These are phyloP conservation scores for Sinella curviseta DNA, from an alignment of 1,140 invertebrate species.

Conservation along the genomic window DNA sequence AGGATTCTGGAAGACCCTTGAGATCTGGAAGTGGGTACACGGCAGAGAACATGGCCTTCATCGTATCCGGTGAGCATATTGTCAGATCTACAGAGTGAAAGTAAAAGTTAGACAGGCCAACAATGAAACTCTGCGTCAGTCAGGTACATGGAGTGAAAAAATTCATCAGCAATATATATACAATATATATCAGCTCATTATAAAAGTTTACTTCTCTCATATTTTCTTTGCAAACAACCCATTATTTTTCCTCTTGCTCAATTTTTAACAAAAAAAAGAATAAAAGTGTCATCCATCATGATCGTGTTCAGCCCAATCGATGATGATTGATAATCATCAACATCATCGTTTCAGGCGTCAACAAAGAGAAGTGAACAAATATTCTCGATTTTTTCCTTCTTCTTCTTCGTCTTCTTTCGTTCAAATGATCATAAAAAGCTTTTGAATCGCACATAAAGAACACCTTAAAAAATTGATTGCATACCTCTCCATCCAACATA, in stretches of 20 bases:
- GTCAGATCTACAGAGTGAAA: background rate
- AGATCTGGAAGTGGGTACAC: constrained; percentile 53
- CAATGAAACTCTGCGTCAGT: too few relatives aligned
- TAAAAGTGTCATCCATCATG: background rate
- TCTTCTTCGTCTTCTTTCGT: too few relatives aligned
- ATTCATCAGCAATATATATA: background rate
- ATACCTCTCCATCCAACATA: constrained; percentile 26
- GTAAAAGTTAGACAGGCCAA: background rate
- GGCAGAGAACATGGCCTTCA: constrained; percentile 1
- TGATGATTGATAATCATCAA: background rate
- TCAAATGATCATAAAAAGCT: too few relatives aligned
- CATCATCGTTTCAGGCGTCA: background rate
- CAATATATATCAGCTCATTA: background rate
- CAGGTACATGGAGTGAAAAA: too few relatives aligned
- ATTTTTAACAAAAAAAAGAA: background rate
- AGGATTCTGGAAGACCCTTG: constrained; percentile 60
- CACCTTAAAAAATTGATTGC: background rate
- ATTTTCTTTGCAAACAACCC: too few relatives aligned
- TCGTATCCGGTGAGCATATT: constrained; percentile 18
- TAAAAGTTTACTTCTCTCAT: too few relatives aligned
- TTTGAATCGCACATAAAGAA: too few relatives aligned
- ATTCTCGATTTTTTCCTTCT: too few relatives aligned
- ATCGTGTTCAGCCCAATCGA: too few relatives aligned
- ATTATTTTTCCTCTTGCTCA: too few relatives aligned
- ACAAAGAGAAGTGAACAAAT: too few relatives aligned